Evolutionary conservation across 2,797 vertebrate genomes (phyloP).

Genomic region (Acrocephalus scirpaceus): DNA sequence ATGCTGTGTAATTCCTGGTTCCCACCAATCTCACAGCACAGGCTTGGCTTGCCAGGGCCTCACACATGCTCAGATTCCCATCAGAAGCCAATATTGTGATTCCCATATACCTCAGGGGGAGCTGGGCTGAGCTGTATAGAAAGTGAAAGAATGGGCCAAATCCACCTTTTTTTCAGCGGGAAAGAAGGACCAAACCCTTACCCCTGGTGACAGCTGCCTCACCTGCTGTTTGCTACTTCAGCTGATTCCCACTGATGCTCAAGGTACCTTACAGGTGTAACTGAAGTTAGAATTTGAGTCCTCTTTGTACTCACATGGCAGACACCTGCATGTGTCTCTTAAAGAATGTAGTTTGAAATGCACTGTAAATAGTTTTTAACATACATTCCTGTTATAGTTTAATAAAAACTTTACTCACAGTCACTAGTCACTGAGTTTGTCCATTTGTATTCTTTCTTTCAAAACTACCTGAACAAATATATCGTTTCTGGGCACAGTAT

Average conservation of each 20-base stretch:
- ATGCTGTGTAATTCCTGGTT: not conserved
- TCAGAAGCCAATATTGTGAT: not conserved
- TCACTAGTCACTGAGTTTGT: conserved; percentile 68
- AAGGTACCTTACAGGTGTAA: conserved; percentile 9
- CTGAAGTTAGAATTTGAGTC: conserved; percentile 38
- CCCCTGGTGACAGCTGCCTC: not conserved
- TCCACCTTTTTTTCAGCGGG: not conserved
- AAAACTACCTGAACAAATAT: conserved; percentile 83
- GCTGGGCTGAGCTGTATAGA: not conserved
- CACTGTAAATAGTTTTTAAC: conserved; percentile 77
- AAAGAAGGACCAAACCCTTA: conserved; percentile 16
- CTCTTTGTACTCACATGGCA: not conserved
- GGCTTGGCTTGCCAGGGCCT: not conserved
- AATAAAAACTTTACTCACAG: conserved; percentile 55
- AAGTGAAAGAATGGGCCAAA: not conserved
- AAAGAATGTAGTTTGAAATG: conserved; percentile 65
- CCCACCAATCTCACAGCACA: not conserved
- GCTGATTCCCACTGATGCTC: not conserved
- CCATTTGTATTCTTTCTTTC: conserved; percentile 74
- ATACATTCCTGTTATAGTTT: conserved; percentile 62
- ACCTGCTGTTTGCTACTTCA: not conserved
- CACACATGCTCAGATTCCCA: not conserved
- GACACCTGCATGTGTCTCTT: conserved; percentile 22
- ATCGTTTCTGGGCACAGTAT: conserved; percentile 84
- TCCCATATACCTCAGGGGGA: not conserved